Conservation (phyloP, 2,113 vertebrate species). For the Myanophis thanlyinensis region DNA sequence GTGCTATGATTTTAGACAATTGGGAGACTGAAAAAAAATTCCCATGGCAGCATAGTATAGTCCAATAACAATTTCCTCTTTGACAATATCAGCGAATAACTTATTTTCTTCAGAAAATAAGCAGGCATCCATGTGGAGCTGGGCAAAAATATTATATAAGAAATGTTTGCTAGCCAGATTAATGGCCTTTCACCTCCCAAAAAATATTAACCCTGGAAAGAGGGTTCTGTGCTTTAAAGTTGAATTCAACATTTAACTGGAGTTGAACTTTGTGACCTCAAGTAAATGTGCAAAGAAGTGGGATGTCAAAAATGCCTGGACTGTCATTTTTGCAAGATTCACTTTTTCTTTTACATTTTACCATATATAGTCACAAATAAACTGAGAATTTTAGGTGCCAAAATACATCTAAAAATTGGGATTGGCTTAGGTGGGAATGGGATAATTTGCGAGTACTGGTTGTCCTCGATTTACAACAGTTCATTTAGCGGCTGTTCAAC, state of each 20-base stretch:
- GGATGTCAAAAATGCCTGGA: background rate
- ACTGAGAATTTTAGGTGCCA: background rate
- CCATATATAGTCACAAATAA: background rate
- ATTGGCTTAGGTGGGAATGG: background rate
- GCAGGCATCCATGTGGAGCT: background rate
- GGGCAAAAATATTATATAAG: background rate
- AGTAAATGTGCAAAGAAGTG: background rate
- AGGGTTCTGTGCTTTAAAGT: background rate
- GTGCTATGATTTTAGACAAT: background rate
- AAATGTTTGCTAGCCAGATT: background rate
- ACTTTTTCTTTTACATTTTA: background rate
- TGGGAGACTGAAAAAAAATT: background rate
- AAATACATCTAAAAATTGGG: background rate
- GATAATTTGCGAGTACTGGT: background rate
- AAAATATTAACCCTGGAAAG: background rate
- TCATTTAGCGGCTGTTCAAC: too few relatives aligned
- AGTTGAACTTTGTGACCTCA: background rate
- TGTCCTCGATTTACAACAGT: too few relatives aligned
- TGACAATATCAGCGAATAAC: background rate
- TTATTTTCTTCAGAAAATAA: background rate
- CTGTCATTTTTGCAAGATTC: background rate
- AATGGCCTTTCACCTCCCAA: background rate
- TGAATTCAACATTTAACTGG: background rate
- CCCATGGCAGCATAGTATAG: background rate
- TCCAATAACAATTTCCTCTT: background rate